phyloP scores from a whole-genome alignment of 2,113 vertebrate genomes.

The Leuciscus idus region DNA sequence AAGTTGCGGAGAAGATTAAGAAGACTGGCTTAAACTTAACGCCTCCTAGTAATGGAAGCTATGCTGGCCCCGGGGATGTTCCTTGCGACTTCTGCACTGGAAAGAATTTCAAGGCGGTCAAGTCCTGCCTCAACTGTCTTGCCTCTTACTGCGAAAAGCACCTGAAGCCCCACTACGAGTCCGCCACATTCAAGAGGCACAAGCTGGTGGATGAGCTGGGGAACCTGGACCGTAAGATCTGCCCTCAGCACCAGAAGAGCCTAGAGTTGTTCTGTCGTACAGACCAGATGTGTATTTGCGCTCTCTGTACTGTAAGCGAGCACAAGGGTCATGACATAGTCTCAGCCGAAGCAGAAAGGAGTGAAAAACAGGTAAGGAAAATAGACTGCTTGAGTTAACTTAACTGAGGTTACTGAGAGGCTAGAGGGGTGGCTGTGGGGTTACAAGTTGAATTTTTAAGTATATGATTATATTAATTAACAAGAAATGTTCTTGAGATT shows the following conservation, averaged over 20 bases:
- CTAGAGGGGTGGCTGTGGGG: neutral
- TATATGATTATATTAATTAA: neutral
- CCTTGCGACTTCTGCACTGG: constrained; percentile 82
- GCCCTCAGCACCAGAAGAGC: constrained; percentile 78
- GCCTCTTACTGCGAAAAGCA: constrained; percentile 83
- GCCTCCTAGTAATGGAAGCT: constrained; percentile 63
- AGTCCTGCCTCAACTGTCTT: constrained; percentile 81
- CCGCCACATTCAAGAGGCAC: constrained; percentile 78
- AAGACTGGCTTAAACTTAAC: constrained; percentile 69
- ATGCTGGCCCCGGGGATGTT: constrained; percentile 68
- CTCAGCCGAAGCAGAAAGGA: constrained; percentile 79
- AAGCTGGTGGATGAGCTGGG: constrained; percentile 77
- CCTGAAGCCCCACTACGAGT: constrained; percentile 81
- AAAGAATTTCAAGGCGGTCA: constrained; percentile 76
- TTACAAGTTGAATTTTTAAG: neutral
- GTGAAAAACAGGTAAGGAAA: constrained; percentile 78
- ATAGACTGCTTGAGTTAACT: neutral
- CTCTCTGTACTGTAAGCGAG: constrained; percentile 80
- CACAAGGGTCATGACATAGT: constrained; percentile 80
- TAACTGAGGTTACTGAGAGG: neutral
- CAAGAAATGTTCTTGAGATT: neutral
- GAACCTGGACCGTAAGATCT: constrained; percentile 76
- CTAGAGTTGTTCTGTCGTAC: constrained; percentile 81
- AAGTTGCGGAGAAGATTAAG: constrained; percentile 82
- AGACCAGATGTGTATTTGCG: constrained; percentile 76